These are phyloP conservation scores for Drymonia ruficornis DNA, from an alignment of 2,888 invertebrate genomes.

Conservation along the genomic window DNA sequence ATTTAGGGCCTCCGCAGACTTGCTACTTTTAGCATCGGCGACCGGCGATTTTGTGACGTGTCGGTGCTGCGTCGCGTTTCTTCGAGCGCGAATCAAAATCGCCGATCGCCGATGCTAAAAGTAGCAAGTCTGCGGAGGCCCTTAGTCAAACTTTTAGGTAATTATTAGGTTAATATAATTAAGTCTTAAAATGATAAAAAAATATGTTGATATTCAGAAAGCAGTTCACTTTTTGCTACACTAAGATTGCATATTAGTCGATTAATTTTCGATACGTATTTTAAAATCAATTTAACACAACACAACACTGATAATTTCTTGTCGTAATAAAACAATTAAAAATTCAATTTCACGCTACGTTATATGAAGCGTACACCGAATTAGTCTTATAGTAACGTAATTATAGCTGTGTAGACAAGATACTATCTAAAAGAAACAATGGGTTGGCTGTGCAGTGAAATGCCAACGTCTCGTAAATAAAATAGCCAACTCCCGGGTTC, in stretches of 20 bases:
- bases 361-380: constrained; percentile 16
- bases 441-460: constrained; percentile 14
- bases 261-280: not conserved
- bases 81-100: no score
- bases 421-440: constrained; percentile 23
- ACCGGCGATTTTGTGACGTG: no score
- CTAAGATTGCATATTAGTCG: not conserved
- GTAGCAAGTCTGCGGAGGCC: no score
- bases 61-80: no score
- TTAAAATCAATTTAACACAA: not conserved
- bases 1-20: no score
- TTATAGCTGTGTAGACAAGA: constrained; percentile 23
- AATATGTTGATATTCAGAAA: no score
- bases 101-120: no score
- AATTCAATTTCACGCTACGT: constrained; percentile 24
- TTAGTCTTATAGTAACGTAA: constrained; percentile 18
- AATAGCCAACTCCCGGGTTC: no score
- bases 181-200: no score
- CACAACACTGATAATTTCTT: not conserved
- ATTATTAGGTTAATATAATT: not conserved
- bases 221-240: no score
- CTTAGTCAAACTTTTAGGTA: not conserved
- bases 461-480: constrained; percentile 12
- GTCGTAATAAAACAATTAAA: constrained; percentile 19
- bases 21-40: no score